Conservation (phyloP, 2,113 vertebrate species). For the Pelodiscus sinensis region DNA sequence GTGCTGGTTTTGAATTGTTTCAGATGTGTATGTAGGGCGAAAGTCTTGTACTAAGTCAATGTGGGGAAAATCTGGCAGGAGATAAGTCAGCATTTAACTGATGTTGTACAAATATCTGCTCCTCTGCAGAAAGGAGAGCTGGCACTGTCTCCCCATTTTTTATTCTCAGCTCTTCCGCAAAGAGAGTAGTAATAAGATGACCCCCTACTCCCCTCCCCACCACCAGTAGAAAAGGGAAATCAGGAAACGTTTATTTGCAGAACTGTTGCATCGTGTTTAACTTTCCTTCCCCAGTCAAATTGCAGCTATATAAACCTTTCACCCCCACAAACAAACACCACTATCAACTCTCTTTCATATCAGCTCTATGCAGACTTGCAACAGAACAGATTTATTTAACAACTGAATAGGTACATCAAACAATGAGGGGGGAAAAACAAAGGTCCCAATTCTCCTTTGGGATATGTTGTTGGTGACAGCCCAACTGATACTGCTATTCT, state of each 20-base stretch:
- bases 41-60: neutral
- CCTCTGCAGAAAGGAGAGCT: neutral
- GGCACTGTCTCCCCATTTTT: accelerated
- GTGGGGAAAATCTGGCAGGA: neutral
- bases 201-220: neutral
- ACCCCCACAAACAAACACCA: neutral
- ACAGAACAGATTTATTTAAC: conserved; percentile 21
- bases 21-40: neutral
- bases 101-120: neutral
- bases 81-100: accelerated
- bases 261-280: conserved; percentile 8
- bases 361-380: conserved; percentile 56
- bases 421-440: conserved; percentile 52
- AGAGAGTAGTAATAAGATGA: neutral
- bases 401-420: conserved; percentile 49
- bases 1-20: neutral
- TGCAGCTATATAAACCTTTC: conserved; percentile 20
- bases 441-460: conserved; percentile 33
- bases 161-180: neutral
- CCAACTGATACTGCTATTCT: conserved; percentile 37
- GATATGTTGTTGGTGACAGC: conserved; percentile 51
- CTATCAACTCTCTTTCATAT: conserved; percentile 48
- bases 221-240: neutral
- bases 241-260: neutral
- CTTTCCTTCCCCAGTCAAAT: conserved; percentile 7